Evolutionary conservation across 2,797 vertebrate genomes (phyloP).

Genomic region (Sebastes reedi): DNA sequence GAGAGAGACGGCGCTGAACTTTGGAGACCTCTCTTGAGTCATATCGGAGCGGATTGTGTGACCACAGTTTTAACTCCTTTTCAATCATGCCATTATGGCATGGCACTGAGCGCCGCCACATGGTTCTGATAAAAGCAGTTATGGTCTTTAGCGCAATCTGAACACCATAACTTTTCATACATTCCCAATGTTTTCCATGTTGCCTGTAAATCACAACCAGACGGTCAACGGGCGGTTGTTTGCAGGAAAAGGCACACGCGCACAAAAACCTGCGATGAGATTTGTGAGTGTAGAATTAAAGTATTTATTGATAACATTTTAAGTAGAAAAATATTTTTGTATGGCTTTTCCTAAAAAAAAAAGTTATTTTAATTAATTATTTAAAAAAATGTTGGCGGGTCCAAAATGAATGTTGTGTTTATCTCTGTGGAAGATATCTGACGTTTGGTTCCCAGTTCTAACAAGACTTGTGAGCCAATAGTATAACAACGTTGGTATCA

Average conservation of each 20-base stretch:
- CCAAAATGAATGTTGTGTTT: too few species aligned
- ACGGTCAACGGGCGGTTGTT: conserved; percentile 65
- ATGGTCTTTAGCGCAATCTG: conserved; percentile 92
- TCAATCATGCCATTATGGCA: conserved; percentile 95
- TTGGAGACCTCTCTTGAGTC: conserved; percentile 89
- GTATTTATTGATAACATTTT: fast-evolving
- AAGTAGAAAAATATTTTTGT: too few species aligned
- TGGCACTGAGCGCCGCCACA: conserved; percentile 89
- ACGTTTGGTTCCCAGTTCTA: too few species aligned
- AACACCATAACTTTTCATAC: conserved; percentile 89
- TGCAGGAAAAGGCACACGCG: not conserved
- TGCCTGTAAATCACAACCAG: conserved; percentile 90
- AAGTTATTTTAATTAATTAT: too few species aligned
- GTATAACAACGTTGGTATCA: too few species aligned
- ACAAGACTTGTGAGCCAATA: too few species aligned
- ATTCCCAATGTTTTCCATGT: conserved; percentile 91
- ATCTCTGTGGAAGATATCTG: too few species aligned
- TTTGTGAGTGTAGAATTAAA: conserved; percentile 2
- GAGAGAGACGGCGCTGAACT: conserved; percentile 78
- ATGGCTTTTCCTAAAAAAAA: too few species aligned
- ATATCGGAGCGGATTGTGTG: conserved; percentile 90
- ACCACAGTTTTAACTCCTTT: conserved; percentile 93
- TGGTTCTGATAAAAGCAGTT: conserved; percentile 93
- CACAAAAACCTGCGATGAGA: not conserved
- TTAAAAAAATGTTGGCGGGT: too few species aligned